Evolutionary conservation across 2,113 vertebrate species (phyloP).

Genomic region (Apaloderma vittatum): DNA sequence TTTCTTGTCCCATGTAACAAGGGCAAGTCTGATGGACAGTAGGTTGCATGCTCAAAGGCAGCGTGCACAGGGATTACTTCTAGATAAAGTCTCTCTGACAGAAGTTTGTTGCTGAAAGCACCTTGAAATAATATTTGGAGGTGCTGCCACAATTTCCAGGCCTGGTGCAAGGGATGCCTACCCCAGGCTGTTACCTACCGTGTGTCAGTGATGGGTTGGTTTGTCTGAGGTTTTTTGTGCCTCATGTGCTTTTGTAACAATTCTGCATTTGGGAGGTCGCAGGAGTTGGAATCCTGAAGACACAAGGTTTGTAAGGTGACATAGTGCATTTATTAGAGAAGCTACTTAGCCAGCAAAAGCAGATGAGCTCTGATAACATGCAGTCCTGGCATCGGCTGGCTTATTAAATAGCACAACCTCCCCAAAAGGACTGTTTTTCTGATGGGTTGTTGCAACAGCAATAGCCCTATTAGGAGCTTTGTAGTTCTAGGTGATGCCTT

Average conservation of each 20-base stretch:
- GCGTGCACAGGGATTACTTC: not conserved
- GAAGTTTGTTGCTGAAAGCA: not conserved
- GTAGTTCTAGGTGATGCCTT: not conserved
- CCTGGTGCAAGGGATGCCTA: not conserved
- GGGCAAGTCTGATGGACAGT: not conserved
- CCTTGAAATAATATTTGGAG: not conserved
- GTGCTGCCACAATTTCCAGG: not conserved
- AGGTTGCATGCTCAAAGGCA: not conserved
- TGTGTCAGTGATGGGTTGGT: not conserved
- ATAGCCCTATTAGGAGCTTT: not conserved
- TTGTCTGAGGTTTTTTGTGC: not conserved
- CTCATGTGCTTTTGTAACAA: not conserved
- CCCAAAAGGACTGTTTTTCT: not conserved
- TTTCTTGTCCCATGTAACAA: not conserved
- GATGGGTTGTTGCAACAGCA: not conserved
- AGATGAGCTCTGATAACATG: not conserved
- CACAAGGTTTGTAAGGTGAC: not conserved
- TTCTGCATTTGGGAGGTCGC: not conserved
- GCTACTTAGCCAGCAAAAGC: slow-evolving; percentile 17
- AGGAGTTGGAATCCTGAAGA: not conserved
- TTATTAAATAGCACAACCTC: not conserved
- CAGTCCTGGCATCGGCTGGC: not conserved
- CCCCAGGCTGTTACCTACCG: not conserved
- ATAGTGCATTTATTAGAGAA: not conserved
- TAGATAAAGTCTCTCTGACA: not conserved